Percentiles rank a stretch among this genome's conserved stretches.
phyloP scores from a whole-genome alignment of 2,888 invertebrate species.

The Cactoblastis cactorum region DNA sequence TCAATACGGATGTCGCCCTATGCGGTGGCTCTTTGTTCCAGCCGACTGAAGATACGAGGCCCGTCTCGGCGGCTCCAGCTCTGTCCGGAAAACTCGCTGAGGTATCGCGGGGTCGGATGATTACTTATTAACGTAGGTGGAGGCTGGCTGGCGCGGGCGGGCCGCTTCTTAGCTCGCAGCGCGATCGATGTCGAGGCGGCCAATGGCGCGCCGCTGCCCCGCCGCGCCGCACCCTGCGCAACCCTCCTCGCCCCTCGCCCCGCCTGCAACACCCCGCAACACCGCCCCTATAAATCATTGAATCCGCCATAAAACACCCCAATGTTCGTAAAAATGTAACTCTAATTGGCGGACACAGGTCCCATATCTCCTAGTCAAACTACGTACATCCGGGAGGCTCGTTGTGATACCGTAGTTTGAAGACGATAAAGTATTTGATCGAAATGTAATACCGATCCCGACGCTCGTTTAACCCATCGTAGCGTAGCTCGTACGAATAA shows the following conservation, averaged over 20 bases:
- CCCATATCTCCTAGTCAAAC: constrained; percentile 63
- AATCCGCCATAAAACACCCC: constrained; percentile 77
- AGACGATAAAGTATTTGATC: constrained; percentile 67
- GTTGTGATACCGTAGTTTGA: constrained; percentile 42
- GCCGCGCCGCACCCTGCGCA: constrained; percentile 54
- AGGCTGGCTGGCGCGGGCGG: constrained; percentile 75
- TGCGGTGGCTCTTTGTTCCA: constrained; percentile 72
- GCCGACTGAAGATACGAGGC: constrained; percentile 67
- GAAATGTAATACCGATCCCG: constrained; percentile 59
- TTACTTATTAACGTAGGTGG: constrained; percentile 80
- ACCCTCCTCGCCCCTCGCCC: constrained; percentile 57
- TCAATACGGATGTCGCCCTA: constrained; percentile 68
- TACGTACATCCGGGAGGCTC: constrained; percentile 50
- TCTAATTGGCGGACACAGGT: constrained; percentile 74
- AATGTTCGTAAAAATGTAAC: constrained; percentile 77
- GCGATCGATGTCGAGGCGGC: constrained; percentile 76
- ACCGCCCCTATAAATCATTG: constrained; percentile 78
- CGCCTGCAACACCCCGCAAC: constrained; percentile 58
- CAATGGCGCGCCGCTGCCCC: constrained; percentile 74
- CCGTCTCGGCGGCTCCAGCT: constrained; percentile 70
- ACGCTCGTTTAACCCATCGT: constrained; percentile 52
- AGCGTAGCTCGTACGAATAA: constrained; percentile 69
- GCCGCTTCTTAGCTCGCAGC: constrained; percentile 64
- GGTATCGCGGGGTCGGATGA: constrained; percentile 77
- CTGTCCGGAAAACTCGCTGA: constrained; percentile 74